phyloP scores from a whole-genome alignment of 2,797 vertebrate genomes.

The Otolemur crassicaudatus region DNA sequence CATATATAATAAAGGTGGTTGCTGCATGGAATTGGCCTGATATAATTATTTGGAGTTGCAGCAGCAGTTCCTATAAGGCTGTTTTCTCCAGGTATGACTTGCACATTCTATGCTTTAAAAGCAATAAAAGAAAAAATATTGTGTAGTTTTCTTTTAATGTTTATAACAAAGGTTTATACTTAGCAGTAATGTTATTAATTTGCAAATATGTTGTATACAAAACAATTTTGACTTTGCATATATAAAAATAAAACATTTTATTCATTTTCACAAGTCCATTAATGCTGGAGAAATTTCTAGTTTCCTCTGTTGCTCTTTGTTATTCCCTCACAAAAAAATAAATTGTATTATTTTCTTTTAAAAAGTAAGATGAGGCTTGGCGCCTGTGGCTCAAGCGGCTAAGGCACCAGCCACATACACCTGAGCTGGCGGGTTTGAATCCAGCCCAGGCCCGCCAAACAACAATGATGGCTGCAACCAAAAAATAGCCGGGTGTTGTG shows the following conservation, averaged over 20 bases:
- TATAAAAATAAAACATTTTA: slow-evolving; percentile 94
- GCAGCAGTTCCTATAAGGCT: not conserved
- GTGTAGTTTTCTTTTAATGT: slow-evolving; percentile 95
- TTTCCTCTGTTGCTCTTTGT: not conserved
- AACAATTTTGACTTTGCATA: slow-evolving; percentile 94
- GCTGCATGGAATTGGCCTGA: not conserved
- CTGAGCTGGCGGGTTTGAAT: too few species aligned
- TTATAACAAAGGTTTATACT: slow-evolving; percentile 98
- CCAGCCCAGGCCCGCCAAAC: too few species aligned
- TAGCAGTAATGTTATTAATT: slow-evolving; percentile 94
- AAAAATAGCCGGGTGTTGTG: too few species aligned
- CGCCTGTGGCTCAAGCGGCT: too few species aligned
- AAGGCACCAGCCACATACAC: too few species aligned
- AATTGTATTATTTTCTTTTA: not conserved
- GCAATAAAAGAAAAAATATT: slow-evolving; percentile 88
- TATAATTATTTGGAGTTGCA: not conserved
- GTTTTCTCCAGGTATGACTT: not conserved
- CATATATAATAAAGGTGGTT: not conserved
- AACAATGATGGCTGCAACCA: too few species aligned
- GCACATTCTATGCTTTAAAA: slow-evolving; percentile 67
- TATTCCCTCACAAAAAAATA: not conserved
- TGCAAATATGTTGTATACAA: slow-evolving; percentile 95
- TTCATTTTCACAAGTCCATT: slow-evolving; percentile 90
- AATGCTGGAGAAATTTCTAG: slow-evolving; percentile 24
- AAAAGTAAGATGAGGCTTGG: not conserved